Base-by-base conservation (phyloP, 2,797 vertebrate species). In the Rhincodon typus region DNA sequence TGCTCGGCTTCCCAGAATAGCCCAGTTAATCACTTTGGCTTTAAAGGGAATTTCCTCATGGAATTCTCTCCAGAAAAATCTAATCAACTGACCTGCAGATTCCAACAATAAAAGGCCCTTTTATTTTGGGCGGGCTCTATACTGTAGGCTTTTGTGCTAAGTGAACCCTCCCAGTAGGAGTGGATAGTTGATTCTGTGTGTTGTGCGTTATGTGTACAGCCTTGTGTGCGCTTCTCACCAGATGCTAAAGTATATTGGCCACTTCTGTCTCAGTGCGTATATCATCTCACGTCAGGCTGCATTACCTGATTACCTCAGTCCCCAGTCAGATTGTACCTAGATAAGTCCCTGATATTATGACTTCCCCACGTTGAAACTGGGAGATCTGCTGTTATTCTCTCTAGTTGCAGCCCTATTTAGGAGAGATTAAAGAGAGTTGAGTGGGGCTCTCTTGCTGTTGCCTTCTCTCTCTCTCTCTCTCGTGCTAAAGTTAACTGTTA, bases 21-120 rank as follows among this genome's bases (percentile, higher is more conserved):
- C 97, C 97, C 96, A 96, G 97, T 97, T 97, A 97, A 97, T 97
- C 97, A 97, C 96, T 96, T 96, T 96, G 96, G 96, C 96, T 97
- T 95, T 97, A 96, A 96, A 96, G 97, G 97, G 96, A 97, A 97
- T 97, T 97, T 97, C 96, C 97, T 97, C 96, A 97, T 97, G 96
- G 97, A 97, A 96, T 96, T 97, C 96, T 96, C 96, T 96, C 96
- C 96, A 96, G 96, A 97, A 72, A 97, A 97, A 97, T 97, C 96
- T 96, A 97, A 97, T 97, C 96, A 97, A 97, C 96, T 97, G 96
- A 97, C 96, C 96, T 97, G 96, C 96, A 77, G 94, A 77, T 77
- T 77, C 50, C 96, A 96, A 97, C 96, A 97, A 97, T 97, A 96
- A 96, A 96, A 96, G 96, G 96, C 72, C 96, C 97, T 96, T 96